These are phyloP conservation scores for Gopherus flavomarginatus DNA, from an alignment of 2,113 vertebrate genomes.

Conservation along the genomic window DNA sequence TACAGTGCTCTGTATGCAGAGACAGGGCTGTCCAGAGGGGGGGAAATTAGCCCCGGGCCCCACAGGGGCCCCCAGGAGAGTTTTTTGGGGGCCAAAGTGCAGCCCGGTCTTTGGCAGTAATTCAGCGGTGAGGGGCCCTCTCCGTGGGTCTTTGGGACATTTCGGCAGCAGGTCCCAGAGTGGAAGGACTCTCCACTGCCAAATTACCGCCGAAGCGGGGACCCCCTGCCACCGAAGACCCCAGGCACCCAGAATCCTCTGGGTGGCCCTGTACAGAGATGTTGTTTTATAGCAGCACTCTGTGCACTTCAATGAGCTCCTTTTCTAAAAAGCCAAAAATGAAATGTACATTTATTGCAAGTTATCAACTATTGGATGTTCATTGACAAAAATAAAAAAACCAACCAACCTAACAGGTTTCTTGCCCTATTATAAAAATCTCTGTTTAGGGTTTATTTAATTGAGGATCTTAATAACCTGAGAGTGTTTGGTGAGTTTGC, in stretches of 20 bases:
- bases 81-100: too few relatives aligned
- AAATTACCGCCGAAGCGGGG: too few relatives aligned
- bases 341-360: neutral
- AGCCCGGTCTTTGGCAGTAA: too few relatives aligned
- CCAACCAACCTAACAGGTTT: neutral
- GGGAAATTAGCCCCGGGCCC: too few relatives aligned
- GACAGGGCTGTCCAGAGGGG: too few relatives aligned
- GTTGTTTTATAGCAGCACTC: neutral
- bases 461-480: neutral
- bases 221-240: too few relatives aligned
- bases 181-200: too few relatives aligned
- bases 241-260: too few relatives aligned
- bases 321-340: neutral
- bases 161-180: too few relatives aligned
- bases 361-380: neutral
- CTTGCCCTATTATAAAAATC: neutral
- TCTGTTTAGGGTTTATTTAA: neutral
- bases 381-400: neutral
- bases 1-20: neutral
- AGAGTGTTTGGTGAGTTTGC: neutral
- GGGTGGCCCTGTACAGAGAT: neutral
- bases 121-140: too few relatives aligned
- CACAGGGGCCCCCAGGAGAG: too few relatives aligned
- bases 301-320: neutral
- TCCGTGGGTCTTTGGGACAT: too few relatives aligned